phyloP scores from a whole-genome alignment of 2,797 vertebrate genomes.

The Mormyrops attenuatus region DNA sequence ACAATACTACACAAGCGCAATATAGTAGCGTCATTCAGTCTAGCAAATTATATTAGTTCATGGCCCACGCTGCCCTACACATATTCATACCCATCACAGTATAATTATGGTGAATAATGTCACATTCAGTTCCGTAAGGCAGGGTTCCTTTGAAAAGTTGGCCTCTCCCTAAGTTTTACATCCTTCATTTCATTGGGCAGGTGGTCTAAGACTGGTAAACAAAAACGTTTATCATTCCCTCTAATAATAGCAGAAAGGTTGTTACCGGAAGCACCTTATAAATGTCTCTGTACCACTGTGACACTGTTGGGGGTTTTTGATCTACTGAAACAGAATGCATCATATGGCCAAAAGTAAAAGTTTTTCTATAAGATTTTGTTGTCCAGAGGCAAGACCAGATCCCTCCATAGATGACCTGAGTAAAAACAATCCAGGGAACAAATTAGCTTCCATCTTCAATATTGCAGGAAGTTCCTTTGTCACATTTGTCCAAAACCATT shows the following conservation, averaged over 20 bases:
- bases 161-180: neutral
- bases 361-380: neutral
- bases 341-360: neutral
- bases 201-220: neutral
- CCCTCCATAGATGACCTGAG: neutral
- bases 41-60: neutral
- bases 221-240: neutral
- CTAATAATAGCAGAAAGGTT: neutral
- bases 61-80: neutral
- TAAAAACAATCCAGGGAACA: neutral
- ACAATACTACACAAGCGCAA: neutral
- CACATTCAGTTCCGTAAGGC: neutral
- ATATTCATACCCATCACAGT: neutral
- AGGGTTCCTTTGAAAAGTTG: neutral
- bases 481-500: neutral
- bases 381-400: neutral
- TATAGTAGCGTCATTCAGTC: neutral
- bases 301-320: neutral
- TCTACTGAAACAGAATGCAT: neutral
- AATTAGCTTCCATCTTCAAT: neutral
- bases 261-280: neutral
- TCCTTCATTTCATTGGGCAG: neutral
- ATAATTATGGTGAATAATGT: neutral
- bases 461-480: neutral
- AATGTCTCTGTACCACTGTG: neutral